Evolutionary conservation across 2,888 invertebrate species (phyloP).

Genomic region (Acanthosepion lycidas): DNA sequence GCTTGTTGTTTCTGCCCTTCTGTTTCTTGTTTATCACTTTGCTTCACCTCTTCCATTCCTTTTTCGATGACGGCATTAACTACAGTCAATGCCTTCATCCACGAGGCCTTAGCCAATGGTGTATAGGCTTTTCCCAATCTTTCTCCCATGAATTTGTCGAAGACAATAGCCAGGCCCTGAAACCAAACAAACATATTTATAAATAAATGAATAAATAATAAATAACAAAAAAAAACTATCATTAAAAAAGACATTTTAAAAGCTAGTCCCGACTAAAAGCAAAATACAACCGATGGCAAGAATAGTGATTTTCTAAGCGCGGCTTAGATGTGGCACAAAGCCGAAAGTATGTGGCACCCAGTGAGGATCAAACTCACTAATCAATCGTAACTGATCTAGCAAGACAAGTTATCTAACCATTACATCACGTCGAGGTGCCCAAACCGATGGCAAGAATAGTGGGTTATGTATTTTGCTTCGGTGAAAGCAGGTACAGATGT

Average conservation of each 20-base stretch:
- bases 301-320: too few relatives aligned
- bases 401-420: too few relatives aligned
- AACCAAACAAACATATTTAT: background rate
- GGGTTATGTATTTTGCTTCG: too few relatives aligned
- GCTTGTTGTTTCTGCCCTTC: background rate
- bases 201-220: background rate
- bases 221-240: background rate
- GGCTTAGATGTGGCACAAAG: too few relatives aligned
- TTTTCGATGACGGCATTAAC: background rate
- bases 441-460: too few relatives aligned
- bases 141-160: background rate
- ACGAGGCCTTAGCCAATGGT: background rate
- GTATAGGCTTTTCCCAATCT: background rate
- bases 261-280: background rate
- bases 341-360: too few relatives aligned
- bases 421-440: too few relatives aligned
- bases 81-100: background rate
- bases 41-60: background rate
- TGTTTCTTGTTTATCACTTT: background rate
- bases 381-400: too few relatives aligned
- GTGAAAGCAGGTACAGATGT: too few relatives aligned
- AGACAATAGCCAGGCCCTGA: background rate
- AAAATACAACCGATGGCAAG: too few relatives aligned
- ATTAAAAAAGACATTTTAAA: background rate
- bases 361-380: too few relatives aligned